Percentiles rank a stretch among this genome's conserved stretches.
Conservation (phyloP, 2,888 invertebrate genomes). For the Callinectes sapidus region DNA sequence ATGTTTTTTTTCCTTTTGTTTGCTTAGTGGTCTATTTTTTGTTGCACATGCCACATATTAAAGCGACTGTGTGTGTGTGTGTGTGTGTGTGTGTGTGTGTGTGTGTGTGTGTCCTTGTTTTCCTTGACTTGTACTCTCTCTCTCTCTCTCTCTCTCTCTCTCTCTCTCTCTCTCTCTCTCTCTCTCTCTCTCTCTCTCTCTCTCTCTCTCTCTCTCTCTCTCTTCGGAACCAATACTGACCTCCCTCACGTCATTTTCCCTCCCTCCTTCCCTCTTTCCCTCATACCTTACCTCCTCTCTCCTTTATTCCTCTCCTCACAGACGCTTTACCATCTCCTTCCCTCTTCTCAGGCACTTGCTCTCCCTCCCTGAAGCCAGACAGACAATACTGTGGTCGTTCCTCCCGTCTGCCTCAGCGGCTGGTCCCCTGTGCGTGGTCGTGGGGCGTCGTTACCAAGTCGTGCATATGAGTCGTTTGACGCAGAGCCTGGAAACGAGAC, state of each 20-base stretch:
- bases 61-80: slow-evolving; percentile 22
- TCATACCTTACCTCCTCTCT: neutral
- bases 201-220: slow-evolving; percentile 35
- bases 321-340: neutral
- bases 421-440: slow-evolving; percentile 23
- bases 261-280: neutral
- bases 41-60: neutral
- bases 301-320: neutral
- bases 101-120: slow-evolving; percentile 34
- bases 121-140: neutral
- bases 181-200: neutral
- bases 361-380: slow-evolving; percentile 3
- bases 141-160: neutral
- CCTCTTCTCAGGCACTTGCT: neutral
- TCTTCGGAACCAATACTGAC: neutral
- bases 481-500: slow-evolving; percentile 49
- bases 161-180: slow-evolving; percentile 18
- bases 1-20: neutral
- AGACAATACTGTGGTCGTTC: neutral
- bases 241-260: neutral
- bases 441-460: slow-evolving; percentile 41
- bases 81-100: slow-evolving; percentile 32
- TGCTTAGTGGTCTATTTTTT: neutral
- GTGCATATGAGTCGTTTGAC: slow-evolving; percentile 62
- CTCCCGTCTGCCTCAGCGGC: slow-evolving; percentile 11